phyloP scores from a whole-genome alignment of 1,140 invertebrate genomes.

The Lasioglossum baleicum region DNA sequence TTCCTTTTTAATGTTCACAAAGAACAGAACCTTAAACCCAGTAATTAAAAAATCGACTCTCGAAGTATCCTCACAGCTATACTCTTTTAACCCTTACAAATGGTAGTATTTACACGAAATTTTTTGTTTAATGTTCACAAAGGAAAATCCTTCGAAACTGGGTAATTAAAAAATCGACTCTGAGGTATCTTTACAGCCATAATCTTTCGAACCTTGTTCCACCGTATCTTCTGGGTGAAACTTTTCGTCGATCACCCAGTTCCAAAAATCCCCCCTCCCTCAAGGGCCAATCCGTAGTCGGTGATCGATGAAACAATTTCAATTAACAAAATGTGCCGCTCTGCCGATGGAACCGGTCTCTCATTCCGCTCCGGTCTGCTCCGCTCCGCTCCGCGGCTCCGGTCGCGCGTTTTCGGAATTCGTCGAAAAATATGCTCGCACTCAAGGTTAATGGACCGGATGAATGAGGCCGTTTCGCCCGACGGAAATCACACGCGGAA shows the following conservation, averaged over 20 bases:
- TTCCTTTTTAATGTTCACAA: too few relatives aligned
- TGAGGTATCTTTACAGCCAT: too few relatives aligned
- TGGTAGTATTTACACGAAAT: too few relatives aligned
- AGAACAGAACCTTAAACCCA: too few relatives aligned
- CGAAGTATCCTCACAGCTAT: too few relatives aligned
- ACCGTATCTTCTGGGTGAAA: too few relatives aligned
- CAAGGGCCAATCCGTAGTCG: slow-evolving; percentile 43
- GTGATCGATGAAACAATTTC: slow-evolving; percentile 71
- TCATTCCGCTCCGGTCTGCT: slow-evolving; percentile 43
- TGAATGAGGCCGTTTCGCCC: slow-evolving; percentile 56
- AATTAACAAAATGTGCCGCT: slow-evolving; percentile 68
- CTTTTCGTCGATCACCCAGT: slow-evolving; percentile 16
- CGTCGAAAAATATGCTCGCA: slow-evolving; percentile 60
- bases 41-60: too few relatives aligned
- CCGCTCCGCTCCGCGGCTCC: slow-evolving; percentile 3
- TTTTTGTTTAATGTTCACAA: too few relatives aligned
- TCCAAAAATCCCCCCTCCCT: slow-evolving; percentile 14
- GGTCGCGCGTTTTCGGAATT: slow-evolving; percentile 54
- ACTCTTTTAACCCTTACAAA: too few relatives aligned
- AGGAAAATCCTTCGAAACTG: too few relatives aligned
- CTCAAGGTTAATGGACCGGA: slow-evolving; percentile 65
- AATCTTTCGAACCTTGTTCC: slow-evolving; percentile 30
- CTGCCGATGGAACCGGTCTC: slow-evolving; percentile 53
- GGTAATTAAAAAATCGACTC: too few relatives aligned
- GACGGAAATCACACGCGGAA: slow-evolving; percentile 51